A percentile compares a stretch with the other conserved stretches of the same genome.
These are phyloP conservation scores for Genyomyrus donnyi DNA, from an alignment of 2,113 vertebrate species.

Conservation along the genomic window DNA sequence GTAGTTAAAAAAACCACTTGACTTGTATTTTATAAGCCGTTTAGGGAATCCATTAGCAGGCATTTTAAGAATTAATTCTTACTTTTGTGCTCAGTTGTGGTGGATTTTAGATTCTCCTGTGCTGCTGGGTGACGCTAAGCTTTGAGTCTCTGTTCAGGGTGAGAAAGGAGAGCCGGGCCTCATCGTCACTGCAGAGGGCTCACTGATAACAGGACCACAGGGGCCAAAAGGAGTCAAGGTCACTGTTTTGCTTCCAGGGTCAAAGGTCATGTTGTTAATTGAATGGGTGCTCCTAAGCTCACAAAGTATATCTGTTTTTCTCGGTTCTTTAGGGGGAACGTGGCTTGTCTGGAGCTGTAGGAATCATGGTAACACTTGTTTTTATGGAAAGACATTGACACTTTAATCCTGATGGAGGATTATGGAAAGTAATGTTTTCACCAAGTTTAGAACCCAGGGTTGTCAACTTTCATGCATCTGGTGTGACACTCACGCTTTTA, in stretches of 20 bases:
- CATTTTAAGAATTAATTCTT: not conserved
- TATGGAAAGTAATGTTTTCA: not conserved
- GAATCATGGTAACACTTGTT: slow-evolving; percentile 64
- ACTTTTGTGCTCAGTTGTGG: not conserved
- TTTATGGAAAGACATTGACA: not conserved
- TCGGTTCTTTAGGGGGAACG: slow-evolving; percentile 65
- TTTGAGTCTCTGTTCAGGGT: slow-evolving; percentile 58
- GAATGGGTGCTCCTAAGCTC: not conserved
- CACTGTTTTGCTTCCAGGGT: slow-evolving; percentile 6
- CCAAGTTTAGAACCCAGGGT: not conserved
- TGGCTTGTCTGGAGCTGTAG: slow-evolving; percentile 61
- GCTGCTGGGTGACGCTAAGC: slow-evolving; percentile 15
- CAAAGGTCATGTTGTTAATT: slow-evolving; percentile 3
- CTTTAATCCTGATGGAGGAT: not conserved
- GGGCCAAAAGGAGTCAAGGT: slow-evolving; percentile 70
- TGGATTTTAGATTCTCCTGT: slow-evolving; percentile 9
- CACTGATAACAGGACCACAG: slow-evolving; percentile 53
- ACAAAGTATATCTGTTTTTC: slow-evolving; percentile 18
- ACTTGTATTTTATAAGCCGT: slow-evolving; percentile 23
- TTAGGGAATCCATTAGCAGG: not conserved
- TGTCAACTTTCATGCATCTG: not conserved
- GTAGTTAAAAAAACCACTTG: not conserved
- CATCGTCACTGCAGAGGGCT: slow-evolving; percentile 56
- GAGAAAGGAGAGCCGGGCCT: slow-evolving; percentile 80
- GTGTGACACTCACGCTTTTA: not conserved